Percentiles rank a stretch among this genome's conserved stretches.
These are phyloP conservation scores for Aplocera efformata DNA, from an alignment of 2,888 invertebrate species.

Conservation along the genomic window DNA sequence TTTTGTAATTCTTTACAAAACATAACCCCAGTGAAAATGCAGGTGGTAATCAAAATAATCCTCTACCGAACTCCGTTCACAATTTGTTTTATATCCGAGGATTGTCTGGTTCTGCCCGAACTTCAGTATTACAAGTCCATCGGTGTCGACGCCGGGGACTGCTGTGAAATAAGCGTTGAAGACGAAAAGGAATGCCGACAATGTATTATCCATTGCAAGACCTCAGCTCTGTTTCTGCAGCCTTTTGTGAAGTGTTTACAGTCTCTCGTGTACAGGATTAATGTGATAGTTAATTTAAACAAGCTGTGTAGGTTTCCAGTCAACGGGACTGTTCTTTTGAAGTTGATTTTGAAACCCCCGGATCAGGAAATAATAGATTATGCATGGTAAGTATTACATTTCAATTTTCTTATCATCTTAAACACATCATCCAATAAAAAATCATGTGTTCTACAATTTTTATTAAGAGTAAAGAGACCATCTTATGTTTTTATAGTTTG, in stretches of 20 bases:
- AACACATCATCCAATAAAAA: too few species aligned
- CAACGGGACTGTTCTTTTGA: constrained; percentile 50
- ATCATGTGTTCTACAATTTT: not conserved
- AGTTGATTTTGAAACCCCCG: constrained; percentile 79
- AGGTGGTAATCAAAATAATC: constrained; percentile 51
- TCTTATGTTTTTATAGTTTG: too few species aligned
- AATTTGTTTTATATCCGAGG: constrained; percentile 52
- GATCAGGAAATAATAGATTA: constrained; percentile 84
- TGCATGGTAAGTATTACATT: constrained; percentile 79
- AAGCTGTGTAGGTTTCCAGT: constrained; percentile 40
- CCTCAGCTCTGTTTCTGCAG: constrained; percentile 55
- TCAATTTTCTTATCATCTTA: too few species aligned
- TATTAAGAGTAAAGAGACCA: too few species aligned
- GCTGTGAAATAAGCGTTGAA: constrained; percentile 36
- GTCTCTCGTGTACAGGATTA: constrained; percentile 53
- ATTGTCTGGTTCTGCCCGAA: constrained; percentile 45
- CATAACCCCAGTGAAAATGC: constrained; percentile 45
- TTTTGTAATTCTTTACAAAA: constrained; percentile 2
- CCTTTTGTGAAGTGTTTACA: constrained; percentile 59
- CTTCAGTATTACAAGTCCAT: constrained; percentile 45
- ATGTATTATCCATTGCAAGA: constrained; percentile 39
- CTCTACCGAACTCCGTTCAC: constrained; percentile 55
- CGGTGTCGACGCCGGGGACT: constrained; percentile 46
- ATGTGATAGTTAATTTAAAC: constrained; percentile 51
- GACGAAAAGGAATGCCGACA: constrained; percentile 28